A percentile compares a stretch with the other conserved stretches of the same genome.
These are phyloP conservation scores for Numenius phaeopus DNA, from an alignment of 2,797 vertebrate genomes.

Conservation along the genomic window DNA sequence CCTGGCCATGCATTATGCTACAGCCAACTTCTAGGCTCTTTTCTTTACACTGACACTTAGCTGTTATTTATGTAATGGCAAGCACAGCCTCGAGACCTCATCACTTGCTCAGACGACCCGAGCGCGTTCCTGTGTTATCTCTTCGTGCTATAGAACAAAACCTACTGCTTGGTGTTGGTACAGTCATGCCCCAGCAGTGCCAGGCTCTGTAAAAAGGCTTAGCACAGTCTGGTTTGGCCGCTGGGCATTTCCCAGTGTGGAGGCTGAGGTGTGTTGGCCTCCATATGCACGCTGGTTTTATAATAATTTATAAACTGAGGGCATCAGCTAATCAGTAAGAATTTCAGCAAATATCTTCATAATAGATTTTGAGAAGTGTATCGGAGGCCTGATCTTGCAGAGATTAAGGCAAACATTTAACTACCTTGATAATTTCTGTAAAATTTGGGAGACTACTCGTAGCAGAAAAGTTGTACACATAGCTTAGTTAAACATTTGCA, in stretches of 20 bases:
- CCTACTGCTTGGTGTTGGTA: background rate
- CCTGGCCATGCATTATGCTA: background rate
- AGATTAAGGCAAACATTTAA: background rate
- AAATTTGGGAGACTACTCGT: background rate
- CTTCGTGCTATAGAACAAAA: background rate
- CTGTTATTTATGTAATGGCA: background rate
- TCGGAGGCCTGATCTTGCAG: background rate
- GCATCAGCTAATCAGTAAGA: background rate
- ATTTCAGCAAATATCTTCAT: background rate
- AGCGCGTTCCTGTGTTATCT: background rate
- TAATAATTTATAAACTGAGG: background rate
- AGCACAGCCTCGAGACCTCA: background rate
- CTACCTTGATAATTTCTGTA: background rate
- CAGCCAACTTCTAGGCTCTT: background rate
- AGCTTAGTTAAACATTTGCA: background rate
- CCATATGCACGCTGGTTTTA: rapidly evolving
- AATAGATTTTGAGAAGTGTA: background rate
- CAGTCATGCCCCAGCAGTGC: background rate
- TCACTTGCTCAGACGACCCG: background rate
- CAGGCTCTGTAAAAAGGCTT: background rate
- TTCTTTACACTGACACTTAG: background rate
- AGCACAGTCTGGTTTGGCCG: background rate
- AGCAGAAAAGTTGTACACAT: background rate
- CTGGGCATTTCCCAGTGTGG: background rate
- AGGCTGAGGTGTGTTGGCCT: background rate